Conservation (phyloP, 2,888 invertebrate species). For the Drosophila falleni region DNA sequence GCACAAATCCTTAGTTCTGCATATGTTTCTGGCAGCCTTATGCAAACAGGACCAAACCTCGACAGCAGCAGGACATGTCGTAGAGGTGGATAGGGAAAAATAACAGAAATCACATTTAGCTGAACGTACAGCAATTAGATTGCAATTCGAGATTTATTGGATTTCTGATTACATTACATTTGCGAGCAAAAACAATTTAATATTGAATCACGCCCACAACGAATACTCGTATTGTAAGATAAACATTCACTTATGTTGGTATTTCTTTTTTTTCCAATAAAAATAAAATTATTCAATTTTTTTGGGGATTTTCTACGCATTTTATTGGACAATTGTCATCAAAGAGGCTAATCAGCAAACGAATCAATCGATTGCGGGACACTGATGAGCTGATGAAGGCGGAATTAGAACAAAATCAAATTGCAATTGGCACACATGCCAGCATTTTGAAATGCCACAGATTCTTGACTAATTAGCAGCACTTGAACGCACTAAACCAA, state of each 20-base stretch:
- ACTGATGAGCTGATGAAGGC: conserved; percentile 27
- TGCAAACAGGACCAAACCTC: conserved; percentile 25
- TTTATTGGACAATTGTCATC: conserved; percentile 55
- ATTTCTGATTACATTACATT: conserved; percentile 70
- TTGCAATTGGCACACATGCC: conserved; percentile 79
- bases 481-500: conserved; percentile 53
- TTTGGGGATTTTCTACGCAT: conserved; percentile 54
- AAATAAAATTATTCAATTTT: conserved; percentile 20
- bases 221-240: conserved; percentile 5
- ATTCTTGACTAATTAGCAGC: conserved; percentile 70
- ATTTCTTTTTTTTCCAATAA: conserved; percentile 12
- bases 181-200: conserved; percentile 49
- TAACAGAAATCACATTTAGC: conserved; percentile 24
- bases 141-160: conserved; percentile 60
- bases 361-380: conserved; percentile 51
- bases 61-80: conserved; percentile 2
- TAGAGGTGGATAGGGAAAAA: background rate
- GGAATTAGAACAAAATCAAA: conserved; percentile 63
- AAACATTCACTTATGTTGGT: conserved; percentile 43
- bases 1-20: conserved; percentile 66
- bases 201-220: conserved; percentile 65
- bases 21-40: conserved; percentile 56
- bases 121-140: conserved; percentile 64
- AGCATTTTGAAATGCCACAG: conserved; percentile 54
- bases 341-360: conserved; percentile 76